These are phyloP conservation scores for Thereva nobilitata DNA, from an alignment of 2,888 invertebrate genomes.

Conservation along the genomic window DNA sequence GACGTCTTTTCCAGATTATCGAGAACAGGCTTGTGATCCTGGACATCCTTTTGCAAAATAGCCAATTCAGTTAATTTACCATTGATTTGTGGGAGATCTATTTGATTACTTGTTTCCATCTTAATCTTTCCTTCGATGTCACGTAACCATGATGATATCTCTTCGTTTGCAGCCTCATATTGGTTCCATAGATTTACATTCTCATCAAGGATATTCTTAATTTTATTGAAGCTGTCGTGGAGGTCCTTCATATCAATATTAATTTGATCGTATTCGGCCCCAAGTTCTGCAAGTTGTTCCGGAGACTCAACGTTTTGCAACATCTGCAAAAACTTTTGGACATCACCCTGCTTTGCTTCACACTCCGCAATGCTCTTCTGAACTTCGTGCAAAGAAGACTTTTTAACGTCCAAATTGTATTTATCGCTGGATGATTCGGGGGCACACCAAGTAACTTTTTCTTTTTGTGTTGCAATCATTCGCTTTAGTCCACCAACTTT, in stretches of 20 bases:
- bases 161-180: slow-evolving; percentile 78
- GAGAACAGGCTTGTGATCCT: slow-evolving; percentile 68
- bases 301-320: slow-evolving; percentile 74
- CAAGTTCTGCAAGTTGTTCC: slow-evolving; percentile 69
- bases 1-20: slow-evolving; percentile 70
- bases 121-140: slow-evolving; percentile 77
- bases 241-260: slow-evolving; percentile 73
- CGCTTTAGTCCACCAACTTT: slow-evolving; percentile 81
- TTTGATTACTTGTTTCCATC: slow-evolving; percentile 71
- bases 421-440: slow-evolving; percentile 87
- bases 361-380: slow-evolving; percentile 74
- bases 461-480: slow-evolving; percentile 77
- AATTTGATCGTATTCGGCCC: slow-evolving; percentile 70
- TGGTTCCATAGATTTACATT: slow-evolving; percentile 78
- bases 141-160: slow-evolving; percentile 75
- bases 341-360: slow-evolving; percentile 66
- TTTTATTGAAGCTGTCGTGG: slow-evolving; percentile 68
- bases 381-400: slow-evolving; percentile 77
- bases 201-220: slow-evolving; percentile 68
- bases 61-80: slow-evolving; percentile 71
- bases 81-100: slow-evolving; percentile 70
- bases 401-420: slow-evolving; percentile 90
- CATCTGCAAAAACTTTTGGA: slow-evolving; percentile 72
- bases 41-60: slow-evolving; percentile 66
- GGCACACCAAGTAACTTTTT: slow-evolving; percentile 89